Percentiles rank a stretch among this genome's conserved stretches.
Conservation (phyloP, 2,797 vertebrate genomes). For the Onychomys torridus region DNA sequence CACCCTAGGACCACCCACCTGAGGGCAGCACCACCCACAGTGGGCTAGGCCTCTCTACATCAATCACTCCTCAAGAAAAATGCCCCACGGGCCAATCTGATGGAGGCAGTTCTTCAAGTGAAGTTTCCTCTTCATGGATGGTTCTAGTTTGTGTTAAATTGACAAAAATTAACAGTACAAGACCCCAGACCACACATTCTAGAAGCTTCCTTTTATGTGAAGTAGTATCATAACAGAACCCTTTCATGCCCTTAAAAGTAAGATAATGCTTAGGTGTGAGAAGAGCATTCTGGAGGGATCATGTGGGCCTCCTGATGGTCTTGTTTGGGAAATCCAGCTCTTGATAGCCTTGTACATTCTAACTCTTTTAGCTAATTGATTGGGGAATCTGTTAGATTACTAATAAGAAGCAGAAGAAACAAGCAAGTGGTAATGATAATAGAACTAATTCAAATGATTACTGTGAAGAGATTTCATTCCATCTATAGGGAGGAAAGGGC, state of each 20-base stretch:
- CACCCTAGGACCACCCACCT: no score
- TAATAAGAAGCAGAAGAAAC: neutral
- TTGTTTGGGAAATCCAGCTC: neutral
- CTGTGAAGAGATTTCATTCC: slow-evolving; percentile 5
- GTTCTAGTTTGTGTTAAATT: neutral
- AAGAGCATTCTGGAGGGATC: neutral
- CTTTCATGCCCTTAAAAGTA: neutral
- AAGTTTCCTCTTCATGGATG: neutral
- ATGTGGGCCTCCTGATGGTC: neutral
- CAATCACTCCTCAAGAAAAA: neutral
- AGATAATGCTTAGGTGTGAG: neutral
- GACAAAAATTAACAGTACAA: neutral
- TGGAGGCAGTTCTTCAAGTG: neutral
- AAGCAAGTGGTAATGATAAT: neutral
- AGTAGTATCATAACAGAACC: neutral
- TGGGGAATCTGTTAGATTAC: neutral
- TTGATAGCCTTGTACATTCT: neutral
- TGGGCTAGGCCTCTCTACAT: no score
- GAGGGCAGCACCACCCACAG: neutral
- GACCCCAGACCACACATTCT: neutral
- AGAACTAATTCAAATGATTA: neutral
- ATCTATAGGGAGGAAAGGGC: neutral
- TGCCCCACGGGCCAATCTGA: neutral
- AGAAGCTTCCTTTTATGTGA: neutral
- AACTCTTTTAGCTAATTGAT: neutral